phyloP scores from a whole-genome alignment of 1,140 invertebrate species.

The Drosophila trapezifrons region DNA sequence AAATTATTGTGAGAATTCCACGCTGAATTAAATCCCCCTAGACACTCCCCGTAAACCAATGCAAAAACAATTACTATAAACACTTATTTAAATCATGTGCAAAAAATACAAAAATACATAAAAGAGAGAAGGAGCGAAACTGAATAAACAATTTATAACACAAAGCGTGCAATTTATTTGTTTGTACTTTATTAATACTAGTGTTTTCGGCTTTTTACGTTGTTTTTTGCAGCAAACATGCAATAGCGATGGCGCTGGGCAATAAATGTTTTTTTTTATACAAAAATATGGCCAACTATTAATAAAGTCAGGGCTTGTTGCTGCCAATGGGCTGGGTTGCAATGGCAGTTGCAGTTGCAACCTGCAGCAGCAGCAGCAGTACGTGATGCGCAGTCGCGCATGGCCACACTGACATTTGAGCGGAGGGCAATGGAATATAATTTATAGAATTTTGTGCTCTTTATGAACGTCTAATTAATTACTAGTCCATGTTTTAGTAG shows the following conservation, averaged over 20 bases:
- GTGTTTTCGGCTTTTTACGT: neutral
- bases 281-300: conserved; percentile 37
- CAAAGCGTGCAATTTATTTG: conserved; percentile 39
- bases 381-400: conserved; percentile 68
- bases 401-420: conserved; percentile 76
- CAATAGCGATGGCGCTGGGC: conserved; percentile 27
- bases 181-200: conserved; percentile 20
- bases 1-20: conserved; percentile 74
- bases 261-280: conserved; percentile 17
- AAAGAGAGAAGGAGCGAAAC: conserved; percentile 31
- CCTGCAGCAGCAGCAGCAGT: conserved; percentile 28
- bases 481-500: conserved; percentile 60
- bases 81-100: conserved; percentile 79
- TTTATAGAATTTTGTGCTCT: conserved; percentile 83
- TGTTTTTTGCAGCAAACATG: conserved; percentile 19
- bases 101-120: conserved; percentile 32
- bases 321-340: conserved; percentile 16
- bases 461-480: conserved; percentile 81
- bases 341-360: conserved; percentile 18
- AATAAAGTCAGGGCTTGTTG: conserved; percentile 29
- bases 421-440: conserved; percentile 69
- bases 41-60: conserved; percentile 43
- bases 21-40: conserved; percentile 57
- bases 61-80: conserved; percentile 55
- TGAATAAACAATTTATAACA: conserved; percentile 80